These are phyloP conservation scores for Hephaestus fuliginosus DNA, from an alignment of 2,797 vertebrate species.

Conservation along the genomic window DNA sequence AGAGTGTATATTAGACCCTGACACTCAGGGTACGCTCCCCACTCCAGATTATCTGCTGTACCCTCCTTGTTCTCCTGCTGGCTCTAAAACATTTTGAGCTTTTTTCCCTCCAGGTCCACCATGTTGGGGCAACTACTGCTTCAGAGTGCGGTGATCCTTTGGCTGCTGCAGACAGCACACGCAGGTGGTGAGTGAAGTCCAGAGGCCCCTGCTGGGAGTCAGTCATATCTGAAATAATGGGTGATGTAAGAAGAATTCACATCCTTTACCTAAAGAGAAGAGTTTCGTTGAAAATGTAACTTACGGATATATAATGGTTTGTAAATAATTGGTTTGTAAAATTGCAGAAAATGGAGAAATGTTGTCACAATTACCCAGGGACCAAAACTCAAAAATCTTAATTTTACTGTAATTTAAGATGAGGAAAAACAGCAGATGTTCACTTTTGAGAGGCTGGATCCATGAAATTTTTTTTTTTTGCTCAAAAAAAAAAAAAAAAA, in stretches of 20 bases:
- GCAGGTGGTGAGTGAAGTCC: constrained; percentile 74
- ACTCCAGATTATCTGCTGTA: constrained; percentile 47
- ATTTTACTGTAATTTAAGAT: too few species aligned
- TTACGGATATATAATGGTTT: too few species aligned
- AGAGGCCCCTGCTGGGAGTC: background rate
- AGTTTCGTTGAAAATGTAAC: too few species aligned
- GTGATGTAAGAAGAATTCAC: background rate
- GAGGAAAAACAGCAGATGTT: too few species aligned
- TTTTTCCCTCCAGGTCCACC: constrained; percentile 50
- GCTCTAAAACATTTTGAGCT: constrained; percentile 18
- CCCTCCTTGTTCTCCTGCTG: constrained; percentile 33
- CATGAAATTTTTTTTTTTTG: too few species aligned
- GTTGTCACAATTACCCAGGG: too few species aligned
- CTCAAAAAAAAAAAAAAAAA: too few species aligned
- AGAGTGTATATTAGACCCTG: constrained; percentile 77
- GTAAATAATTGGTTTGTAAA: too few species aligned
- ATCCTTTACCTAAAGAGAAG: too few species aligned
- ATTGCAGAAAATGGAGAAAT: too few species aligned
- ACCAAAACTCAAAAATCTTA: too few species aligned
- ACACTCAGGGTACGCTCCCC: constrained; percentile 21
- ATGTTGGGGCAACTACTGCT: constrained; percentile 78
- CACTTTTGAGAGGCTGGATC: too few species aligned
- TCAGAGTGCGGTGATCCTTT: constrained; percentile 73
- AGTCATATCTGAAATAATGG: background rate
- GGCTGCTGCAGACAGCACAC: constrained; percentile 70